Evolutionary conservation across 2,888 invertebrate genomes (phyloP).

Genomic region (Phyllotreta cruciferae): DNA sequence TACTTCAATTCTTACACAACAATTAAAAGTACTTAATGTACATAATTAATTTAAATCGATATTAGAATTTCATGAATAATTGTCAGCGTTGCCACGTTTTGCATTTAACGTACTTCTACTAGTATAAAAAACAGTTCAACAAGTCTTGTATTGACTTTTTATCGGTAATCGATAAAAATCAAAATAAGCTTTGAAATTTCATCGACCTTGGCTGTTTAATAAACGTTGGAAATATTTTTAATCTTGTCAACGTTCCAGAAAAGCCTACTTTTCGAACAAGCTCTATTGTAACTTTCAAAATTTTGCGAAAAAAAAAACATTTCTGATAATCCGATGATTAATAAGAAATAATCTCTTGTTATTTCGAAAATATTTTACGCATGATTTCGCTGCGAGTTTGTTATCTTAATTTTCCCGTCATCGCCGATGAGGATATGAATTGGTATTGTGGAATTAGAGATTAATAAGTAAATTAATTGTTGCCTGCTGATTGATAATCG

Average conservation of each 20-base stretch:
- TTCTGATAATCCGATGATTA: background rate
- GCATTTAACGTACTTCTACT: background rate
- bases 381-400: too few species aligned
- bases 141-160: background rate
- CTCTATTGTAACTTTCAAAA: background rate
- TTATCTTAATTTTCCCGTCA: too few species aligned
- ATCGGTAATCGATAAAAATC: background rate
- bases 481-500: too few species aligned
- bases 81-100: slow-evolving; percentile 14
- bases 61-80: slow-evolving; percentile 10
- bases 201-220: slow-evolving; percentile 1
- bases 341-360: too few species aligned
- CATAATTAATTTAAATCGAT: slow-evolving; percentile 2
- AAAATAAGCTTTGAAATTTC: background rate
- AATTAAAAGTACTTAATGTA: background rate
- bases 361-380: too few species aligned
- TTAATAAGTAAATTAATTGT: too few species aligned
- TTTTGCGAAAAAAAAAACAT: background rate
- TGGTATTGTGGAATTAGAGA: too few species aligned
- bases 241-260: slow-evolving; percentile 7
- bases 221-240: slow-evolving; percentile 6
- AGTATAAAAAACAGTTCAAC: background rate
- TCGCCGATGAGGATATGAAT: too few species aligned
- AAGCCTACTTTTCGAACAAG: background rate
- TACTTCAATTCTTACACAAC: background rate